Evolutionary conservation across 1,140 invertebrate genomes (phyloP).

Genomic region (Anthonomus grandis): DNA sequence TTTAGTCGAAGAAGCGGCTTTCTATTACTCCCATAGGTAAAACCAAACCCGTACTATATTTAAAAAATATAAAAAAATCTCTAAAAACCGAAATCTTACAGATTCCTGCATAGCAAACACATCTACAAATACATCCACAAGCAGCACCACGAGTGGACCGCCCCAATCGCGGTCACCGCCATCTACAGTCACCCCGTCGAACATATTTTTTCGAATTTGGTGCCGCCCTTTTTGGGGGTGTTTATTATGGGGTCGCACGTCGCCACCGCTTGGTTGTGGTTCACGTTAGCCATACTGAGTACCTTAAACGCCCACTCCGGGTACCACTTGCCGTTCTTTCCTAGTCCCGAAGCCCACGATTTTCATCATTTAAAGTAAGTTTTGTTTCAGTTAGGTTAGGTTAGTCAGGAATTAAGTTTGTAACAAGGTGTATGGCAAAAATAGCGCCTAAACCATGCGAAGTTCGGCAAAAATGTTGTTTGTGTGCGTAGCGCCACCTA

Average conservation of each 20-base stretch:
- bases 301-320: conserved; percentile 85
- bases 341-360: conserved; percentile 88
- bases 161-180: conserved; percentile 77
- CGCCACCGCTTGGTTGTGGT: conserved; percentile 80
- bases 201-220: conserved; percentile 77
- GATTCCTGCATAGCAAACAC: conserved; percentile 70
- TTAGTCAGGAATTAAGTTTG: no score
- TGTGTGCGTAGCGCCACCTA: no score
- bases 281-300: conserved; percentile 71
- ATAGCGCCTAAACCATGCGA: no score
- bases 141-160: conserved; percentile 83
- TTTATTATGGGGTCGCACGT: conserved; percentile 79
- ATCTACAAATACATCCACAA: conserved; percentile 86
- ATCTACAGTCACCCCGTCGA: conserved; percentile 87
- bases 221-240: conserved; percentile 78
- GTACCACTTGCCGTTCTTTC: conserved; percentile 85
- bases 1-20: conserved; percentile 77
- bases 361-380: conserved; percentile 85
- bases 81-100: conserved; percentile 40
- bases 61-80: background rate
- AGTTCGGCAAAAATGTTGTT: no score
- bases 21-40: conserved; percentile 85
- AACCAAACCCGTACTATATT: no score
- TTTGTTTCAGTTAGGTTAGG: no score
- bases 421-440: no score